phyloP scores from a whole-genome alignment of 2,888 invertebrate genomes.

The Dusona sp. region DNA sequence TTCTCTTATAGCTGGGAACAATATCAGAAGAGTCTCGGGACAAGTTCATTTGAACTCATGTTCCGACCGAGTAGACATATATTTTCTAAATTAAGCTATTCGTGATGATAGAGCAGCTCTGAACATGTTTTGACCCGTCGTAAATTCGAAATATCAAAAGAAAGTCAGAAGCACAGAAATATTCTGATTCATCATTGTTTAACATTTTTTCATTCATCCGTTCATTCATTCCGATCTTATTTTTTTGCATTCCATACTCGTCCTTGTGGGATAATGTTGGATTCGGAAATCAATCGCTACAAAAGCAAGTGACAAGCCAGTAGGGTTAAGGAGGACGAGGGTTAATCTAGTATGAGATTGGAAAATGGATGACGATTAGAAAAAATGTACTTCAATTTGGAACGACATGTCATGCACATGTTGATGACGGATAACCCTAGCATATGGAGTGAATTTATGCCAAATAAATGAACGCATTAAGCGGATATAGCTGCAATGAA shows the following conservation, averaged over 20 bases:
- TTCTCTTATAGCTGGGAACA: not conserved
- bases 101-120: not conserved
- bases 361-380: not conserved
- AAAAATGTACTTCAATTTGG: not conserved
- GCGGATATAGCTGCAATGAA: not conserved
- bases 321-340: too few species aligned
- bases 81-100: not conserved
- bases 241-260: not conserved
- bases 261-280: not conserved
- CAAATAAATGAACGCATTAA: not conserved
- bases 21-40: not conserved
- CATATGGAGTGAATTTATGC: not conserved
- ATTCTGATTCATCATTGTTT: not conserved
- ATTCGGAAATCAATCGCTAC: not conserved
- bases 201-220: not conserved
- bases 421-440: not conserved
- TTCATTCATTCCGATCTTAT: not conserved
- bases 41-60: not conserved
- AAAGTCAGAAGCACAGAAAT: not conserved
- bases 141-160: not conserved
- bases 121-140: not conserved
- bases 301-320: not conserved
- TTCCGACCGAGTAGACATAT: not conserved
- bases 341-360: not conserved
- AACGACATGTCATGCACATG: not conserved